A percentile compares a stretch with the other conserved stretches of the same genome.
Evolutionary conservation across 1,140 invertebrate genomes (phyloP).

Genomic region (Drosophila pallidifrons): DNA sequence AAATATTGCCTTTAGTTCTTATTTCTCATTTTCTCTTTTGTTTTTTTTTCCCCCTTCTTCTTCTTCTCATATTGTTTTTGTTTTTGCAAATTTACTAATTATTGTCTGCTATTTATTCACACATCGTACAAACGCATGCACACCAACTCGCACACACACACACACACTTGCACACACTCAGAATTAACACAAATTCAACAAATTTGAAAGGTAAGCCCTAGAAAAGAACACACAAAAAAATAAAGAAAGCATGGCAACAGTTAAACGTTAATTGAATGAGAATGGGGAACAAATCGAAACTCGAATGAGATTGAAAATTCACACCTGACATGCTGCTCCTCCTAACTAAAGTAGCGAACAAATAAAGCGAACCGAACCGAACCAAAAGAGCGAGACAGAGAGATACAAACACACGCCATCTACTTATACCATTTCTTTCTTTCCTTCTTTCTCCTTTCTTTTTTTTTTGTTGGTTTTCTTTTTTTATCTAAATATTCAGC

Average conservation of each 20-base stretch:
- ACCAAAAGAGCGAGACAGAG: background rate
- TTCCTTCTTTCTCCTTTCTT: too few species aligned
- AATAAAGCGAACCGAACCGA: slow-evolving; percentile 3
- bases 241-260: slow-evolving; percentile 1
- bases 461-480: slow-evolving; percentile 13
- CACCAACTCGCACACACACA: slow-evolving; percentile 9
- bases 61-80: slow-evolving; percentile 19
- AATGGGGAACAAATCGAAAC: too few species aligned
- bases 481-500: slow-evolving; percentile 73
- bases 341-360: slow-evolving; percentile 8
- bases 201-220: slow-evolving; percentile 1
- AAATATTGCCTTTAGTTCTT: slow-evolving; percentile 31
- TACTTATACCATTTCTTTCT: background rate
- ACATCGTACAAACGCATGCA: slow-evolving; percentile 63
- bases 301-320: background rate
- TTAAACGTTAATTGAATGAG: slow-evolving; percentile 4
- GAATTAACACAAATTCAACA: background rate
- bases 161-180: background rate
- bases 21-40: slow-evolving; percentile 11
- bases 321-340: slow-evolving; percentile 6
- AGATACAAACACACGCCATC: slow-evolving; percentile 17
- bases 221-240: slow-evolving; percentile 1
- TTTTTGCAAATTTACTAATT: slow-evolving; percentile 69
- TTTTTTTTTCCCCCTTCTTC: background rate
- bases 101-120: slow-evolving; percentile 83